phyloP scores from a whole-genome alignment of 2,113 vertebrate genomes.

The Bambusicola thoracicus region DNA sequence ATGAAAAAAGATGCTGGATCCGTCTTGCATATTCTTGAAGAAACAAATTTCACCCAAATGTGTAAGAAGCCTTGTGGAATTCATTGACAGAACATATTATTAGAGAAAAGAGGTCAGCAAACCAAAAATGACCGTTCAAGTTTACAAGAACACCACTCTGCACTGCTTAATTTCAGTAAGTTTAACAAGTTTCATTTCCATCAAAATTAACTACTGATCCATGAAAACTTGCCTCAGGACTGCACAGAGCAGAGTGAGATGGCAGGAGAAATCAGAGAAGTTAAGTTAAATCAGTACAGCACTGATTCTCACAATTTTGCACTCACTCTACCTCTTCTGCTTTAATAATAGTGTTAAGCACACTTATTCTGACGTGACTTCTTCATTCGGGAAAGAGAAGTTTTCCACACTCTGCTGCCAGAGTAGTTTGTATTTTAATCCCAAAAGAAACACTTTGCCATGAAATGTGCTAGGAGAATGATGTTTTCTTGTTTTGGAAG shows the following conservation, averaged over 20 bases:
- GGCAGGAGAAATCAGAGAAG: not conserved
- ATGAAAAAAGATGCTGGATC: not conserved
- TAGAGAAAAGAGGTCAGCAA: not conserved
- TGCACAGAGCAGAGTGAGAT: not conserved
- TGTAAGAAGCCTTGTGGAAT: not conserved
- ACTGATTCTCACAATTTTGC: not conserved
- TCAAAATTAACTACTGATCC: not conserved
- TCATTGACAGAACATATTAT: not conserved
- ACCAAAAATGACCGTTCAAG: not conserved
- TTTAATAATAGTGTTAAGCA: not conserved
- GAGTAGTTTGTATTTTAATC: not conserved
- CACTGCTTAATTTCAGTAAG: not conserved
- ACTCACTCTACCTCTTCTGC: not conserved
- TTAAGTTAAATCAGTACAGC: not conserved
- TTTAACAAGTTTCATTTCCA: not conserved
- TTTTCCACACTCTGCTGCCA: not conserved
- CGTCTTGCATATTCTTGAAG: not conserved
- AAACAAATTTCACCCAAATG: not conserved
- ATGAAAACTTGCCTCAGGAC: not conserved
- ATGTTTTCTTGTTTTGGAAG: not conserved
- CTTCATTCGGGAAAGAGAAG: not conserved
- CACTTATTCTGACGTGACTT: not conserved
- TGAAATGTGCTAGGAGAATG: not conserved
- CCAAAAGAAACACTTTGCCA: not conserved
- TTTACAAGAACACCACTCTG: not conserved